A percentile compares a stretch with the other conserved stretches of the same genome.
Conservation (phyloP, 1,140 invertebrate species). For the Bombus vancouverensis region DNA sequence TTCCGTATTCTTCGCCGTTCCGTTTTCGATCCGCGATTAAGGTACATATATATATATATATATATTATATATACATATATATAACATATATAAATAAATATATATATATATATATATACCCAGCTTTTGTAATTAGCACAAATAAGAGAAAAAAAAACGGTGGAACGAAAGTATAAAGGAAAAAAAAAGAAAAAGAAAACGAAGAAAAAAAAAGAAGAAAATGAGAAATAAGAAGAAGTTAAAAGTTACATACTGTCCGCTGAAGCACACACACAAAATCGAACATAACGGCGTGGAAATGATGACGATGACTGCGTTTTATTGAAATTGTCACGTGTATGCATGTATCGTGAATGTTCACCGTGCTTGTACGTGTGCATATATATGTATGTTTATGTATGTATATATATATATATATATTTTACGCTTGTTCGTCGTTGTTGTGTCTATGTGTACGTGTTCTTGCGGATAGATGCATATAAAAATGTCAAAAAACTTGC, state of each 20-base stretch:
- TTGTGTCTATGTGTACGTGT: constrained; percentile 12
- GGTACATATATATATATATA: not conserved
- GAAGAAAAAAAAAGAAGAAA: not conserved
- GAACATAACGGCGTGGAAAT: constrained; percentile 41
- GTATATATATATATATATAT: too few species aligned
- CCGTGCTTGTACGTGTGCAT: not conserved
- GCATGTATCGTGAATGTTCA: constrained; percentile 11
- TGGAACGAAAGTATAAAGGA: not conserved
- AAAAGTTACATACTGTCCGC: constrained; percentile 31
- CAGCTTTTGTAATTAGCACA: constrained; percentile 37
- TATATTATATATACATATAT: not conserved
- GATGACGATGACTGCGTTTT: constrained; percentile 1
- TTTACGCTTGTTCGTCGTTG: not conserved
- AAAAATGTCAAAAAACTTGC: constrained; percentile 64
- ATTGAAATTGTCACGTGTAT: not conserved
- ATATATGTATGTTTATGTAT: not conserved
- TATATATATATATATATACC: not conserved
- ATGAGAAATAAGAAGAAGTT: not conserved
- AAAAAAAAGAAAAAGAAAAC: not conserved
- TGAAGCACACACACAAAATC: constrained; percentile 49
- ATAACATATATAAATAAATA: not conserved
- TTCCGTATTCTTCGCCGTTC: constrained; percentile 1
- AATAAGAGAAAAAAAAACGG: constrained; percentile 21
- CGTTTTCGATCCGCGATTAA: constrained; percentile 1
- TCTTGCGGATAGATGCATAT: constrained; percentile 45